phyloP scores from a whole-genome alignment of 2,888 invertebrate genomes.

The Nemotelus pantherinus region DNA sequence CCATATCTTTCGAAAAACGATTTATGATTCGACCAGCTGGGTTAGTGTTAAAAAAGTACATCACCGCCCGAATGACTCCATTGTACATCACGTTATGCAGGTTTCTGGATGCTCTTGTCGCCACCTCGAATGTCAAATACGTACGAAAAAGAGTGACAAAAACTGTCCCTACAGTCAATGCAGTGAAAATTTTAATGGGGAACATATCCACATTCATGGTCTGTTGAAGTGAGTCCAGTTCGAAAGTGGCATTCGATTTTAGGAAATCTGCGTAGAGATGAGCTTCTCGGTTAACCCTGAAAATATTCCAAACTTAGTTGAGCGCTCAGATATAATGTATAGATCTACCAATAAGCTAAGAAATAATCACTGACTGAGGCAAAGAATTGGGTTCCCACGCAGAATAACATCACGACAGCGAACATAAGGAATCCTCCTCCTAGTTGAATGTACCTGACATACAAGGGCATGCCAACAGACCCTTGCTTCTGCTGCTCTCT shows the following conservation, averaged over 20 bases:
- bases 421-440: conserved; percentile 75
- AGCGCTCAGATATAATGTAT: not conserved
- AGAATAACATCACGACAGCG: conserved; percentile 70
- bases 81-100: conserved; percentile 87
- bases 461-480: conserved; percentile 69
- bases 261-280: no score
- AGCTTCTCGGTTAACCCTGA: conserved; percentile 11
- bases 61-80: conserved; percentile 80
- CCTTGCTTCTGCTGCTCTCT: conserved; percentile 73
- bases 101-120: conserved; percentile 78
- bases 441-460: conserved; percentile 76
- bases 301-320: not conserved
- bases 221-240: not conserved
- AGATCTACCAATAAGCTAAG: conserved; percentile 73
- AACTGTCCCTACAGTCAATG: conserved; percentile 64
- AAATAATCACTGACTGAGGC: conserved; percentile 83
- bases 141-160: conserved; percentile 62
- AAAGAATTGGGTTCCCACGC: conserved; percentile 73
- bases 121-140: conserved; percentile 68
- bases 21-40: conserved; percentile 85
- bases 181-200: conserved; percentile 66
- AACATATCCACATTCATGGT: not conserved
- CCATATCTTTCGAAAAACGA: conserved; percentile 91
- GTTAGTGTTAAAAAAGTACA: conserved; percentile 89
- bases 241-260: no score